These are phyloP conservation scores for Hippasteria phrygiana DNA, from an alignment of 53 echinoderm and acorn worm species.

Conservation along the genomic window DNA sequence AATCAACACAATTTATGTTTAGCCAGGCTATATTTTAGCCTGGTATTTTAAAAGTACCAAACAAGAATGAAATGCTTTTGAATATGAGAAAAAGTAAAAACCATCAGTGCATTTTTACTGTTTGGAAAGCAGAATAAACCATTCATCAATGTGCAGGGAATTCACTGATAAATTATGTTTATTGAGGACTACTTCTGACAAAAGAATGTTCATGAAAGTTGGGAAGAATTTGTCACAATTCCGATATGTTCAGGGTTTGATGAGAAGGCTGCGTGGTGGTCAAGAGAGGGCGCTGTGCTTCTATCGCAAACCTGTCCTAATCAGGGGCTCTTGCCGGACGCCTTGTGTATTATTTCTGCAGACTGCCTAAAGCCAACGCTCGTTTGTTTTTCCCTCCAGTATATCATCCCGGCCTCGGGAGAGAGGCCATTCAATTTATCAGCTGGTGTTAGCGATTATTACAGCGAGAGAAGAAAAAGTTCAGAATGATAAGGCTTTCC, in stretches of 20 bases:
- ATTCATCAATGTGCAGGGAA: too few species aligned
- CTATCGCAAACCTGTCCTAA: not conserved
- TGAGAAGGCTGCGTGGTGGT: not conserved
- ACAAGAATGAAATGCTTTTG: too few species aligned
- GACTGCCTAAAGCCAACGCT: not conserved
- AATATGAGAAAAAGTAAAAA: too few species aligned
- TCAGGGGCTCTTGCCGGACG: not conserved
- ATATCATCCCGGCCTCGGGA: not conserved
- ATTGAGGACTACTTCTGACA: too few species aligned
- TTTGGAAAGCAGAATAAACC: too few species aligned
- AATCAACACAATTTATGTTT: too few species aligned
- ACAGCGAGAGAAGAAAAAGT: not conserved
- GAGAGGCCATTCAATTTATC: not conserved
- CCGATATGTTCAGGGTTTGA: not conserved
- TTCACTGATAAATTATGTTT: too few species aligned
- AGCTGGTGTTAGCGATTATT: constrained; percentile 6
- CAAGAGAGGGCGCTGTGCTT: not conserved
- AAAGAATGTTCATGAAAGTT: too few species aligned
- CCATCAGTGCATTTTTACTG: too few species aligned
- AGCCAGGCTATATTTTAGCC: too few species aligned
- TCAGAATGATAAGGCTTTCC: not conserved
- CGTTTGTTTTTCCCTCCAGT: not conserved
- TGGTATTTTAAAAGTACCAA: too few species aligned
- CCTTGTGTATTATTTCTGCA: not conserved
- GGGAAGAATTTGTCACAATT: not conserved